These are phyloP conservation scores for Crypturellus tataupa DNA, from an alignment of 2,797 vertebrate genomes.

Conservation along the genomic window DNA sequence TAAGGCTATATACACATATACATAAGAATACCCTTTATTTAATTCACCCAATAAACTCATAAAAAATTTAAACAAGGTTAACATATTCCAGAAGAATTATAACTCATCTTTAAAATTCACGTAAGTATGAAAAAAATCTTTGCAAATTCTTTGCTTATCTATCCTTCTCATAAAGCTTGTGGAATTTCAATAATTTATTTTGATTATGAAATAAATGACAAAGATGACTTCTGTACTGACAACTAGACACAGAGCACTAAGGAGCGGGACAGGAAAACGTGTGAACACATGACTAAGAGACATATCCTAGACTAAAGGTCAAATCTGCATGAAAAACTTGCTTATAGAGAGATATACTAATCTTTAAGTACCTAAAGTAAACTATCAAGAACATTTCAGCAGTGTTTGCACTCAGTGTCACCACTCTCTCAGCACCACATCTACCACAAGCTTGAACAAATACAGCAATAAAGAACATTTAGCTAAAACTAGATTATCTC, in stretches of 20 bases:
- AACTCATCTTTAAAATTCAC: background rate
- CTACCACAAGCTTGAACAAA: constrained; percentile 67
- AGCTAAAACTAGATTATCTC: constrained; percentile 64
- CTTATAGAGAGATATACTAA: constrained; percentile 74
- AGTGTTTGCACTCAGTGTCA: constrained; percentile 78
- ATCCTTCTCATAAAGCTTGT: background rate
- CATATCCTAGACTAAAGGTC: constrained; percentile 74
- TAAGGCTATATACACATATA: background rate
- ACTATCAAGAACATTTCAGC: constrained; percentile 79
- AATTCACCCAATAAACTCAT: background rate
- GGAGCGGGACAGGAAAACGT: background rate
- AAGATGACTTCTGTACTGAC: constrained; percentile 47
- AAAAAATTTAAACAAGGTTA: background rate
- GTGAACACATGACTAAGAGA: constrained; percentile 68
- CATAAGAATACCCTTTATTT: background rate
- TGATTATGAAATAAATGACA: constrained; percentile 39
- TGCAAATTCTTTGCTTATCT: background rate
- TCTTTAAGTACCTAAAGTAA: constrained; percentile 80
- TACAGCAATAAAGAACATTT: constrained; percentile 58
- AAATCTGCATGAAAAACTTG: constrained; percentile 73
- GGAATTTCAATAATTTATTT: constrained; percentile 4
- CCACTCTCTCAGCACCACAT: constrained; percentile 79
- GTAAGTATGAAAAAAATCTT: background rate
- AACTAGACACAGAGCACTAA: constrained; percentile 38
- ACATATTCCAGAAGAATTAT: background rate